These are phyloP conservation scores for Phrynocephalus guinanensis DNA, from an alignment of 2,797 vertebrate genomes.

Conservation along the genomic window DNA sequence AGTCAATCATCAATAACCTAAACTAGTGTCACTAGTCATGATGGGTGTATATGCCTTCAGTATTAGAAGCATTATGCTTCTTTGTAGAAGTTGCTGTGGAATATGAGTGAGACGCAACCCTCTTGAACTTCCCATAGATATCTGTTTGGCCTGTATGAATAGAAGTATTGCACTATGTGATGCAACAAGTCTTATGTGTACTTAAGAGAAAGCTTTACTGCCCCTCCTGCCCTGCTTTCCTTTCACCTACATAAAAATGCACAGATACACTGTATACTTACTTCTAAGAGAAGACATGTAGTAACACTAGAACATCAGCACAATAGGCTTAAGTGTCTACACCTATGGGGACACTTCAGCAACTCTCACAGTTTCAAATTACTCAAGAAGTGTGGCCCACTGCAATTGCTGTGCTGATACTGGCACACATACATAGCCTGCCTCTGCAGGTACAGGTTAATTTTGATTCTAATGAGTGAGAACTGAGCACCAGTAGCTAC, in stretches of 20 bases:
- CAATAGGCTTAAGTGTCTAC: neutral
- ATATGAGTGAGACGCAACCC: neutral
- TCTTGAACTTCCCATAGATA: neutral
- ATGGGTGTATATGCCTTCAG: neutral
- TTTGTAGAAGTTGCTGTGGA: neutral
- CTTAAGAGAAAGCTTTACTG: neutral
- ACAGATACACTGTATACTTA: neutral
- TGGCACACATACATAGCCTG: neutral
- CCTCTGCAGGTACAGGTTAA: neutral
- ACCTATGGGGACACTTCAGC: neutral
- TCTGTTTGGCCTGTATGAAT: neutral
- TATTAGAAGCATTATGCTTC: neutral
- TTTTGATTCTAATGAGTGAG: neutral
- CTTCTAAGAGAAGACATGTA: neutral
- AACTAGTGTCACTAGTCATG: too few species aligned
- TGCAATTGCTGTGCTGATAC: neutral
- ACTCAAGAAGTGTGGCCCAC: neutral
- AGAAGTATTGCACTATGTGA: neutral
- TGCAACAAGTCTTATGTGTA: neutral
- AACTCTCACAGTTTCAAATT: neutral
- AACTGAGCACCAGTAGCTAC: neutral
- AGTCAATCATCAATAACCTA: too few species aligned
- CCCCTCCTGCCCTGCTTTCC: neutral
- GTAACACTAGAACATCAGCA: neutral
- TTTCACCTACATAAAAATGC: neutral